Evolutionary conservation across 2,113 vertebrate genomes (phyloP), one percentile per base, ranked within the genome.

Genomic region (Eudyptes chrysolophus): DNA sequence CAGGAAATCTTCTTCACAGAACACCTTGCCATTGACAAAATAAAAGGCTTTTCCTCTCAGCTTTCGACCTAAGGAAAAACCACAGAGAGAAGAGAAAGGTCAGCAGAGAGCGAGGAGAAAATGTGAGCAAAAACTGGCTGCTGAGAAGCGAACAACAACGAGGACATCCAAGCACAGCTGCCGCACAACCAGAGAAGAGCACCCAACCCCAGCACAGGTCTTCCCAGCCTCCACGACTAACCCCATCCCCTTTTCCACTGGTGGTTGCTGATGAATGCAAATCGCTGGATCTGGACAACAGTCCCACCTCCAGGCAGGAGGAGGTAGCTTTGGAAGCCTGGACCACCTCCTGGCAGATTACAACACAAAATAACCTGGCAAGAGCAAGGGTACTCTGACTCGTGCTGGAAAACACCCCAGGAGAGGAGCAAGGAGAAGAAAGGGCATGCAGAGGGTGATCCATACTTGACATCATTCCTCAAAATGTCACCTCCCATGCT

Each of bases 1-100:
- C 99, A 99, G 98, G 96, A 99, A 99, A 97, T 99, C 99, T 97
- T 99, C 99, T 93, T 99, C 99, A 89, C 99, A 99, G 86, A 99
- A 99, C 71, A 99, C 99, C 80, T 97, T 98, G 70, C 99, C 99
- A 2, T 98, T 99, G 84, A 99, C 98, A 76, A 98, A 98, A 95
- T 99, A 99, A 97, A 99, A 99, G 18, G 99, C 98, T 90, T 99
- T 98, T 61, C 99, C 99, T 87, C 97, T 98, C 92, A 99, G 98
- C 96, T 98, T 98, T 96, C 99, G 97, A 97, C 98, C 99, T 99
- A 79, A 60, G 96, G 52, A 11, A n/a, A 78, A 57, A 89, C 2
- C 15, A 69, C 4, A 24, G 29, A 69, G 7, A 49, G 15, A 77
- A 65, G 40, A 49, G 36, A 55, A 80, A 80, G 42, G 70, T 96